phyloP scores from a whole-genome alignment of 2,797 vertebrate species.

The Esox masquinongy region DNA sequence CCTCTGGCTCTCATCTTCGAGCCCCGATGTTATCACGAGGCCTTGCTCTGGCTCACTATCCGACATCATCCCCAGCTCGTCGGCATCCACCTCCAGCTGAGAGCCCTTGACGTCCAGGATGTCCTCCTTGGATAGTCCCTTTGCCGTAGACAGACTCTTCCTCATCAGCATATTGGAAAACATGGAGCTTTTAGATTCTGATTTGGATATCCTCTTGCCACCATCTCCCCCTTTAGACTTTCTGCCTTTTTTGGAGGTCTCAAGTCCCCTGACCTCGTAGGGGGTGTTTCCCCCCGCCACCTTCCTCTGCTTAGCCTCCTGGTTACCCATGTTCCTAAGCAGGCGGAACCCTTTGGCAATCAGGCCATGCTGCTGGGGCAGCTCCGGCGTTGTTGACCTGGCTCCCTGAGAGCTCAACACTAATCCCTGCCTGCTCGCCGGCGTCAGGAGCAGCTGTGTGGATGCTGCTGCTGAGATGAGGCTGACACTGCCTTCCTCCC shows the following conservation, averaged over 20 bases:
- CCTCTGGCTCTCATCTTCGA: slow-evolving; percentile 76
- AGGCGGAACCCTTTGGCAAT: slow-evolving; percentile 71
- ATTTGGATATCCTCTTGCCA: slow-evolving; percentile 82
- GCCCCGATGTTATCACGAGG: slow-evolving; percentile 60
- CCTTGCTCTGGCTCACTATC: slow-evolving; percentile 78
- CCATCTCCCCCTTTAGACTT: slow-evolving; percentile 78
- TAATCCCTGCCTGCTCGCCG: slow-evolving; percentile 53
- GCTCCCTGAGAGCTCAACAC: slow-evolving; percentile 37
- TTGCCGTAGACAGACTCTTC: slow-evolving; percentile 84
- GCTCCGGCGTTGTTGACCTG: slow-evolving; percentile 43
- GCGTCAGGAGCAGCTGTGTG: slow-evolving; percentile 65
- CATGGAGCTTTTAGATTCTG: slow-evolving; percentile 83
- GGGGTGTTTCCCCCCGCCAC: slow-evolving; percentile 67
- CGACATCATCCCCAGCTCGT: slow-evolving; percentile 72
- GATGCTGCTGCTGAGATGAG: slow-evolving; percentile 68
- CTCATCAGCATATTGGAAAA: slow-evolving; percentile 91
- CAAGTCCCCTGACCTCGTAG: slow-evolving; percentile 75
- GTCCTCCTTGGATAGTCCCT: slow-evolving; percentile 81
- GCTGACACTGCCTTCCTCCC: slow-evolving; percentile 62
- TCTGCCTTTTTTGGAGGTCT: slow-evolving; percentile 82
- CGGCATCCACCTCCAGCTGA: slow-evolving; percentile 64
- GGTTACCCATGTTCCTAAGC: slow-evolving; percentile 89
- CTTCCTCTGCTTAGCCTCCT: slow-evolving; percentile 90
- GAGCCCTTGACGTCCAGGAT: slow-evolving; percentile 73
- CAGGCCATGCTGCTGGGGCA: slow-evolving; percentile 76